Base-by-base conservation (phyloP, 2,888 invertebrate species). In the Minunthozetes semirufus region DNA sequence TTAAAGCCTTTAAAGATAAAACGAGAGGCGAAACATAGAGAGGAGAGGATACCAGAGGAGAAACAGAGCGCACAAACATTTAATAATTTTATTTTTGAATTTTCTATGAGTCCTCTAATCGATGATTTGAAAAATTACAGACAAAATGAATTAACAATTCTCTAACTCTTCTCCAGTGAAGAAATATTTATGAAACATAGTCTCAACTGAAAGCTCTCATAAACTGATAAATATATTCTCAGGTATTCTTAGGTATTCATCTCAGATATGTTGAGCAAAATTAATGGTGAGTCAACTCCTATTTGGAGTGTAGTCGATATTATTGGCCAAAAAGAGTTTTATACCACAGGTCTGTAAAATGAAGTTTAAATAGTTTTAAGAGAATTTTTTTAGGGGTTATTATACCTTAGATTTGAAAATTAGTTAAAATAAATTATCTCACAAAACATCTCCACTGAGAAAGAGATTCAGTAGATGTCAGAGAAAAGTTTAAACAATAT, bases 391-490 rank as follows among this genome's bases (percentile, higher is more conserved):
- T 68, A 42, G 68, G 42, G 68, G 68, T 68, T 68, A 68, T 68
- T 68, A 68, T 68, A 68, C 68, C 68, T 68, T 19, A 68, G 68
- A 42, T 68, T 68, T 68, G 8, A 17, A 68, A 68, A 68, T 46
- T 68, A 42, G 42, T 68, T 68, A 46, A 68, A 68, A 68, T 68
- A 68, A 68, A 42, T 68, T 68, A 68, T 68, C 68, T 17, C 42
- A 33, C 13, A 68, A 61, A 68, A 42, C 68, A 68, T 68, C 42
- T 68, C 68, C 68, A 68, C 68, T 61, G 61, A 33, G 33, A 33
- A 29, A 61, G 33, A 68, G 68, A 68, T 42, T 42, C 68, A 19
- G 63, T 61, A 25, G 61, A 68, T 68, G 68, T 68, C 68, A 61
- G 22, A 11, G 17, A 68, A 42, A 68, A 22, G 68, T 33, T 38